Evolutionary conservation across 2,888 invertebrate species (phyloP).

Genomic region (Hedya salicella): DNA sequence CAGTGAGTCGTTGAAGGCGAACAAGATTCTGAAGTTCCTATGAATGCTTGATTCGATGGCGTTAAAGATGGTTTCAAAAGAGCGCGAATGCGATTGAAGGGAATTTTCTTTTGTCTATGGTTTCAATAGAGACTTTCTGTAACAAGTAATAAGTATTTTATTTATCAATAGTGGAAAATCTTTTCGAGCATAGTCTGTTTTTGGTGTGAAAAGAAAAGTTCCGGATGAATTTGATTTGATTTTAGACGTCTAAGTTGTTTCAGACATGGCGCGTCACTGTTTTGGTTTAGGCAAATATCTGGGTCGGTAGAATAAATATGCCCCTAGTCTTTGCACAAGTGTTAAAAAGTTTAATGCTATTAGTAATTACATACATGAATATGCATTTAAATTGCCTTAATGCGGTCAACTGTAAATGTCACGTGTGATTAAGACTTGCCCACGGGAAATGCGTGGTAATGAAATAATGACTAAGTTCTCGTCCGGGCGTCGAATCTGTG

Average conservation of each 20-base stretch:
- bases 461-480: constrained; percentile 13
- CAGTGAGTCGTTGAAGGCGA: constrained; percentile 76
- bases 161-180: not conserved
- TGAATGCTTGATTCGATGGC: constrained; percentile 73
- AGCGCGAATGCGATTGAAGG: constrained; percentile 36
- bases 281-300: too few relatives aligned
- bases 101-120: constrained; percentile 19
- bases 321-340: too few relatives aligned
- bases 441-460: constrained; percentile 7
- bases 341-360: too few relatives aligned
- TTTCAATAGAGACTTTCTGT: constrained; percentile 16
- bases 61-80: constrained; percentile 47
- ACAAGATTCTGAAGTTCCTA: constrained; percentile 72
- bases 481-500: constrained; percentile 25
- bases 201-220: not conserved
- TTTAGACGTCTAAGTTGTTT: not conserved
- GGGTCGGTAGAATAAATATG: too few relatives aligned
- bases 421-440: constrained; percentile 10
- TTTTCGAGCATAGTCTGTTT: not conserved
- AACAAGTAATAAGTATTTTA: constrained; percentile 9
- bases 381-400: constrained; percentile 6
- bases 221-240: not conserved
- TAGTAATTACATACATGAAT: constrained; percentile 2
- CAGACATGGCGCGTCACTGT: too few relatives aligned
- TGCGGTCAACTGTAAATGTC: constrained; percentile 13